phyloP scores from a whole-genome alignment of 37 sponge, comb jelly and placozoan genomes.

The Chondrosia reniformis region DNA sequence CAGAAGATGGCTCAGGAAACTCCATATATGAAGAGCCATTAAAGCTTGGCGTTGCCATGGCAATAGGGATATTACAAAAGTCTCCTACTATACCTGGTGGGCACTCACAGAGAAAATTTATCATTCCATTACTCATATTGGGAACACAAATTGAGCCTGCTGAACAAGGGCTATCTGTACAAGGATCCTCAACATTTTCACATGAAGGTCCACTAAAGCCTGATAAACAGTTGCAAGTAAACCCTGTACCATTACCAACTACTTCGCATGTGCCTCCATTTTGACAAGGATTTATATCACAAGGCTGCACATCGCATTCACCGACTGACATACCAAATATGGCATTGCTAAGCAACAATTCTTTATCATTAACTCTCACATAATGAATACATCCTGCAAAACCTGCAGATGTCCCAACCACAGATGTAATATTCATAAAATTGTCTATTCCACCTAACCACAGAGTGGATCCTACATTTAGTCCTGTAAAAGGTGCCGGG shows the following conservation, averaged over 20 bases:
- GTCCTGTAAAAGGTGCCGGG: neutral
- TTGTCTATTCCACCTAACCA: constrained; percentile 44
- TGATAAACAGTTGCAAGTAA: constrained; percentile 49
- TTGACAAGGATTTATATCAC: constrained; percentile 27
- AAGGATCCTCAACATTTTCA: constrained; percentile 34
- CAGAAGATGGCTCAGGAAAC: neutral
- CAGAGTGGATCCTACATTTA: constrained; percentile 21
- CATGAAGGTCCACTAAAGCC: constrained; percentile 61
- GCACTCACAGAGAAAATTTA: constrained; percentile 42
- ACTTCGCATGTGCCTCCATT: constrained; percentile 44
- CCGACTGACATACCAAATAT: constrained; percentile 30
- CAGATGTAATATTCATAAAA: constrained; percentile 20
- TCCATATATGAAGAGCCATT: constrained; percentile 35
- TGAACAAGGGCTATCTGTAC: constrained; percentile 34
- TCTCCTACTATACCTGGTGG: constrained; percentile 26
- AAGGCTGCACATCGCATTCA: constrained; percentile 25
- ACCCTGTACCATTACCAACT: constrained; percentile 16
- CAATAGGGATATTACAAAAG: constrained; percentile 13
- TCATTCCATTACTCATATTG: constrained; percentile 21
- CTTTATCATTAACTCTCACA: constrained; percentile 5
- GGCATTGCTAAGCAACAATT: constrained; percentile 28
- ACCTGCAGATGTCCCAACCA: constrained; percentile 18
- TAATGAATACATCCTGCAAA: constrained; percentile 31
- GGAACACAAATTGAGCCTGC: constrained; percentile 4
- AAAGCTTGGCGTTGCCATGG: constrained; percentile 33